Percentiles rank a stretch among this genome's conserved stretches.
phyloP scores from a whole-genome alignment of 2,888 invertebrate genomes.

The Tenthredo distinguenda region DNA sequence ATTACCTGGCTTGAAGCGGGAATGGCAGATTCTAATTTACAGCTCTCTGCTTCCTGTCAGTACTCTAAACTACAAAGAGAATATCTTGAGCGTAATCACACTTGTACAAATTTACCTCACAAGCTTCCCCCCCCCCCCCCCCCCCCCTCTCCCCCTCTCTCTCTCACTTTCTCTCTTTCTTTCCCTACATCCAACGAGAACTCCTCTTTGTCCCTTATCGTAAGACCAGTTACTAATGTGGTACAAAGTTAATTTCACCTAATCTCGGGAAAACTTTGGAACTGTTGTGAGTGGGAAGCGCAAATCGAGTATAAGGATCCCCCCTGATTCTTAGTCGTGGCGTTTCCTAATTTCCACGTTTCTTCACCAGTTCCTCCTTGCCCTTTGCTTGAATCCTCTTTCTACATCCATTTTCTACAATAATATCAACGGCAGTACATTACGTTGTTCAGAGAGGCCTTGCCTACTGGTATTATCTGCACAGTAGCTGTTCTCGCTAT shows the following conservation, averaged over 20 bases:
- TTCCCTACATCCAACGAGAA: slow-evolving; percentile 18
- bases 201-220: slow-evolving; percentile 54
- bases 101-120: slow-evolving; percentile 43
- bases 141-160: background rate
- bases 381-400: background rate
- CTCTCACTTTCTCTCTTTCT: background rate
- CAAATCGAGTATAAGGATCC: slow-evolving; percentile 40
- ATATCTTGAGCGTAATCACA: slow-evolving; percentile 52
- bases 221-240: slow-evolving; percentile 51
- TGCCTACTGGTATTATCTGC: background rate
- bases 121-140: background rate
- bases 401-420: slow-evolving; percentile 1
- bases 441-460: background rate
- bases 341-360: slow-evolving; percentile 25
- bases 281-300: slow-evolving; percentile 35
- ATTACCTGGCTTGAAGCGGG: background rate
- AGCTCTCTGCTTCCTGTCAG: slow-evolving; percentile 45
- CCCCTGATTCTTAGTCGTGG: slow-evolving; percentile 22
- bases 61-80: slow-evolving; percentile 49
- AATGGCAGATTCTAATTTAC: slow-evolving; percentile 50
- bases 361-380: background rate
- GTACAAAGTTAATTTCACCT: slow-evolving; percentile 53
- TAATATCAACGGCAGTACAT: slow-evolving; percentile 32
- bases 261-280: slow-evolving; percentile 47
- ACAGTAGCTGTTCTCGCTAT: background rate